A percentile compares a stretch with the other conserved stretches of the same genome.
Conservation (phyloP, 1,140 invertebrate genomes). For the Kradibia gibbosae region DNA sequence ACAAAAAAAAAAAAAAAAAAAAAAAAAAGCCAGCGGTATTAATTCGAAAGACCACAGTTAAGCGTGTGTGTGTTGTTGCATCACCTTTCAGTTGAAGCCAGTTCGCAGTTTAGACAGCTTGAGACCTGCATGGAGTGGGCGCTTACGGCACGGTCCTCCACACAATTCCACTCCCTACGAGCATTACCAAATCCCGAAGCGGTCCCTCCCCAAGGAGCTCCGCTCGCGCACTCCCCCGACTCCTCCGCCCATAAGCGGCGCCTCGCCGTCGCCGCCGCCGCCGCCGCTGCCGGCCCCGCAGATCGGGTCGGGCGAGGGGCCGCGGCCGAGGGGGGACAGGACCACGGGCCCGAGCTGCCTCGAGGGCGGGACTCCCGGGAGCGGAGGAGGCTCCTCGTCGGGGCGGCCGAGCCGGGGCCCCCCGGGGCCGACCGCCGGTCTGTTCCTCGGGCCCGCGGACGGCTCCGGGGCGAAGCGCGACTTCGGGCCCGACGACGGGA, state of each 20-base stretch:
- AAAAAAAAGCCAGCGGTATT: not conserved
- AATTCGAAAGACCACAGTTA: constrained; percentile 14
- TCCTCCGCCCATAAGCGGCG: not conserved
- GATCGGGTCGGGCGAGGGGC: not conserved
- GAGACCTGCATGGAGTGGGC: constrained; percentile 70
- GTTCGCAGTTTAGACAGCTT: constrained; percentile 77
- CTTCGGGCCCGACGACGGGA: not conserved
- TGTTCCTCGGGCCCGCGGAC: constrained; percentile 27
- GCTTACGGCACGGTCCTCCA: constrained; percentile 64
- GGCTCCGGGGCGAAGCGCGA: not conserved
- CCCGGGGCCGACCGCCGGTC: too few relatives aligned
- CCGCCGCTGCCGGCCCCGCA: not conserved
- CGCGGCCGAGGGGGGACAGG: constrained; percentile 4
- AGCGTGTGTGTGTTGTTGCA: constrained; percentile 45
- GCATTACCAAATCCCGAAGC: constrained; percentile 36
- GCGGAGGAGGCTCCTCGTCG: too few relatives aligned
- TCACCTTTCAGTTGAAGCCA: constrained; percentile 75
- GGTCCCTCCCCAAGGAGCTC: too few relatives aligned
- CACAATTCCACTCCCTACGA: constrained; percentile 62
- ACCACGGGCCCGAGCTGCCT: not conserved
- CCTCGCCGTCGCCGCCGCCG: not conserved
- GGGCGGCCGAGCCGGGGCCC: too few relatives aligned
- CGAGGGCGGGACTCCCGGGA: not conserved
- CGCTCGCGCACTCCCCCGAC: not conserved
- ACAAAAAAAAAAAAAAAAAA: too few relatives aligned